Conservation (phyloP, 2,113 vertebrate species). For the Macquaria ambigua region DNA sequence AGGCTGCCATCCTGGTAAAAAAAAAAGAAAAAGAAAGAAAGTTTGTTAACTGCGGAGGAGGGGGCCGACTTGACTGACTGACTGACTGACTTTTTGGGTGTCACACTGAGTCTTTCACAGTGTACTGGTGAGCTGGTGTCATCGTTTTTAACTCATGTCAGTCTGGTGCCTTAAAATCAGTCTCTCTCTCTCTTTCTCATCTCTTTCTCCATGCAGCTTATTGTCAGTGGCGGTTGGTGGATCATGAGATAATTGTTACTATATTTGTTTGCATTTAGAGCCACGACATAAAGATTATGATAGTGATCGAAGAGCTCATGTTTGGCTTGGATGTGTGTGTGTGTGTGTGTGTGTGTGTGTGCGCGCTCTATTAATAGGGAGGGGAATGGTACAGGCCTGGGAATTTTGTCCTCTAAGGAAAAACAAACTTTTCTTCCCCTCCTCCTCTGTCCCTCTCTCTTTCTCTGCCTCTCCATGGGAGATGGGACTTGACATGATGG, state of each 20-base stretch:
- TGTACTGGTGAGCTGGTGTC: neutral
- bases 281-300: constrained; percentile 18
- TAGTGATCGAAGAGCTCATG: constrained; percentile 35
- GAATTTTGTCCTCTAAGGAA: constrained; percentile 81
- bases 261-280: neutral
- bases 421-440: constrained; percentile 71
- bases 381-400: constrained; percentile 78
- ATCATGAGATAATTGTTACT: neutral
- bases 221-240: neutral
- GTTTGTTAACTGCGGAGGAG: neutral
- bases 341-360: neutral
- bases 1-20: constrained; percentile 33
- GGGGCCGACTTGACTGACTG: neutral
- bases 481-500: constrained; percentile 39
- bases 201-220: neutral
- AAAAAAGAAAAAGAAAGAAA: neutral
- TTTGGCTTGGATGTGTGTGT: constrained; percentile 22
- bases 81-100: neutral
- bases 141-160: neutral
- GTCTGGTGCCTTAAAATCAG: neutral
- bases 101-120: neutral
- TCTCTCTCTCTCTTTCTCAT: neutral
- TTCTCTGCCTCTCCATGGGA: constrained; percentile 38
- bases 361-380: constrained; percentile 76
- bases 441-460: constrained; percentile 27